Conservation (phyloP, 2,797 vertebrate species). For the Holocentrus rufus region DNA sequence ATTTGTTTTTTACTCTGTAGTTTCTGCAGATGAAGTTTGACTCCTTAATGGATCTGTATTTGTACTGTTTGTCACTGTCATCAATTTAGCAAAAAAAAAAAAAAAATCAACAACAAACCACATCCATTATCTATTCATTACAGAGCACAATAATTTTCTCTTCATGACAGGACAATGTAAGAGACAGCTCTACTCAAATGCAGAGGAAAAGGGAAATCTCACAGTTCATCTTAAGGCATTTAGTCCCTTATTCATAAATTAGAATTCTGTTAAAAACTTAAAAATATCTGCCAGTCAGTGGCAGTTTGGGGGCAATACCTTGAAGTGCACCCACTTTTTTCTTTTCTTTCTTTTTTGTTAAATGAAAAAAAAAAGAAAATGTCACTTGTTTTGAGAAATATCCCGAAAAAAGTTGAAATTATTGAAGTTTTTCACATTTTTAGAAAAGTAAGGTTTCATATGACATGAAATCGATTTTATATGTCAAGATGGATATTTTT, state of each 20-base stretch:
- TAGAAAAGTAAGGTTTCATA: neutral
- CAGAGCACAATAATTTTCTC: neutral
- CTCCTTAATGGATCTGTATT: neutral
- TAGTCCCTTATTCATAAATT: constrained; percentile 3
- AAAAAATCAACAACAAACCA: neutral
- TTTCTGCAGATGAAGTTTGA: neutral
- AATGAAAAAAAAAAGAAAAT: neutral
- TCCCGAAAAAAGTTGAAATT: constrained; percentile 3
- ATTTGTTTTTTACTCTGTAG: neutral
- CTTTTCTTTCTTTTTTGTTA: too few relatives aligned
- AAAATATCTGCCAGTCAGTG: neutral
- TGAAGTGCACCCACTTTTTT: too few relatives aligned
- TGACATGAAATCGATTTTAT: neutral
- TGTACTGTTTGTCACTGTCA: neutral
- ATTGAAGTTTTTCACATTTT: constrained; percentile 12
- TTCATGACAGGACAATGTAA: neutral
- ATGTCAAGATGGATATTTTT: constrained; percentile 35
- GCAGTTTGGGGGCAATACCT: too few relatives aligned
- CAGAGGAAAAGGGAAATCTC: neutral
- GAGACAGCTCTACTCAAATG: neutral
- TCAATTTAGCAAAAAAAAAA: neutral
- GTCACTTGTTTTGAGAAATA: constrained; percentile 24
- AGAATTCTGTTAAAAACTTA: neutral
- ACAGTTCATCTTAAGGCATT: neutral
- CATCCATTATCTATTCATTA: neutral